Evolutionary conservation across 2,888 invertebrate genomes (phyloP), one percentile per base, ranked within the genome.

Genomic region (Druceiella hillmani): DNA sequence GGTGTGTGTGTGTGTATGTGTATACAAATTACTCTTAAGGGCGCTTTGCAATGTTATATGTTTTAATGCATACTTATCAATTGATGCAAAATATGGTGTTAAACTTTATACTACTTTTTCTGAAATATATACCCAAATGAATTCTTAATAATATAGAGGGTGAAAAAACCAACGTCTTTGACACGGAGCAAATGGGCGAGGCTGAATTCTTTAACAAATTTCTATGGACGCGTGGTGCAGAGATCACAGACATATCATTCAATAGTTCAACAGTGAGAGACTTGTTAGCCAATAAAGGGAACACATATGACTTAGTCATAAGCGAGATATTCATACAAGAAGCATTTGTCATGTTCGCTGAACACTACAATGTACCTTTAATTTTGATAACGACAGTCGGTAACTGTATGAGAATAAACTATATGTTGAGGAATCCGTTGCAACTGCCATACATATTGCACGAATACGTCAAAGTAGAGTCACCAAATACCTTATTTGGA

Each of bases 401-500:
- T 2, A 68, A 63, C 39, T 66, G 66, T 32, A 67, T 68, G 63
- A 57, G 61, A 32, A 64, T 66, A 31, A 68, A 68, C 35, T 55
- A 68, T 12, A 46, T 56, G 2, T 51, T 51, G 4, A 55, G 65
- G 13, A 70, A 71, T 42, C 70, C 70, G 1, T 51, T 68, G 9
- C 69, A 69, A 45, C 33, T 66, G 4, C 56, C 66, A 1, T 67
- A 64, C 2, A 56, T 62, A 1, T n/a, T 60, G 3, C 51, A 59
- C 1, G 69, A 70, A 41, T 66, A 65, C 45, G 44, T 66, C 9
- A 52, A 55, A 7, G 29, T 66, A 2, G 54, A 59, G 24, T 61
- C 70, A 1, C 74, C 75, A 15, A 72, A 74, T 58, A 71, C 58
- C 24, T 77, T 82, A 44, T 55, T 57, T 50, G 65, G 56, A 12